phyloP scores from a whole-genome alignment of 2,113 vertebrate genomes.

The Hypanus sabinus region DNA sequence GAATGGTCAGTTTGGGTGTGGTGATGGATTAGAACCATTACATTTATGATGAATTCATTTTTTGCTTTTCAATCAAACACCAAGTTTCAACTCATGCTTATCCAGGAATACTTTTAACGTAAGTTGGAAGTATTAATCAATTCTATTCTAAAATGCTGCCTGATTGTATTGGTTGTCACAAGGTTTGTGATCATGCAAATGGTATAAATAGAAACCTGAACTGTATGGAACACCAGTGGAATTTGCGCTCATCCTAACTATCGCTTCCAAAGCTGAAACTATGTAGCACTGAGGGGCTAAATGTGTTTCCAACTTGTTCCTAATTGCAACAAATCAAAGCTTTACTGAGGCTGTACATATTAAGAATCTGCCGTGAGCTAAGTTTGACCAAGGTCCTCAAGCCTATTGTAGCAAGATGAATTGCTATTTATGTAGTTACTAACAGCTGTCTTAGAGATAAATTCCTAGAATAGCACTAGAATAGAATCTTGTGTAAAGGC shows the following conservation, averaged over 20 bases:
- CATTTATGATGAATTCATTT: background rate
- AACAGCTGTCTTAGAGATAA: background rate
- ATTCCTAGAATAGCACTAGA: background rate
- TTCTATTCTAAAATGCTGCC: background rate
- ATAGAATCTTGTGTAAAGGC: background rate
- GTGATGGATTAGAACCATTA: background rate
- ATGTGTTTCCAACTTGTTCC: background rate
- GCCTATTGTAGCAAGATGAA: background rate
- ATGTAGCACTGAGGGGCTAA: background rate
- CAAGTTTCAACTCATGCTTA: background rate
- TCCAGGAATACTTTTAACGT: background rate
- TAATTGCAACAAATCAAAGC: background rate
- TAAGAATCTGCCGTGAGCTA: background rate
- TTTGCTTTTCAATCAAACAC: background rate
- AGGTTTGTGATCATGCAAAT: background rate
- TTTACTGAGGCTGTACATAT: background rate
- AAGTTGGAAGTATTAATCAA: background rate
- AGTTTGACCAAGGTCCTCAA: background rate
- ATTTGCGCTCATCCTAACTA: background rate
- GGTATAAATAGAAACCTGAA: background rate
- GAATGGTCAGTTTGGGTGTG: background rate
- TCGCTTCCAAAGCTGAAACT: background rate
- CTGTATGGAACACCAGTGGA: too few relatives aligned
- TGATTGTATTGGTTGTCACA: background rate
- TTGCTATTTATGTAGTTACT: conserved; percentile 2